phyloP scores from a whole-genome alignment of 2,113 vertebrate genomes.

The Cricetomys ansorgei region DNA sequence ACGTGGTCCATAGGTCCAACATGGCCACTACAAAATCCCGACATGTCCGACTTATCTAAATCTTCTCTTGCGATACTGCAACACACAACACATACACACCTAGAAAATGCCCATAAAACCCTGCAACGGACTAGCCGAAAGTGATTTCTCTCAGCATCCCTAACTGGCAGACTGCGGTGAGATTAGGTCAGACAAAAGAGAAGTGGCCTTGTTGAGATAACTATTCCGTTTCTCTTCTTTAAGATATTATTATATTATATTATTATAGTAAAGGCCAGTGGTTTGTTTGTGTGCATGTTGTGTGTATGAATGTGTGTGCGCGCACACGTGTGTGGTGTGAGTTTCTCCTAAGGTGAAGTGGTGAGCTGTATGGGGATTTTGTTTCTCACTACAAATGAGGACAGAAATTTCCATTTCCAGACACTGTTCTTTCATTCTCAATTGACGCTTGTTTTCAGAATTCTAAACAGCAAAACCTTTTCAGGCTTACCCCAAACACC shows the following conservation, averaged over 20 bases:
- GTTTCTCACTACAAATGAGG: neutral
- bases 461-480: slow-evolving; percentile 67
- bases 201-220: neutral
- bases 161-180: neutral
- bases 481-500: slow-evolving; percentile 39
- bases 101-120: neutral
- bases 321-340: rapidly evolving
- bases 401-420: slow-evolving; percentile 69
- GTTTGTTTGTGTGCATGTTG: neutral
- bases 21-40: neutral
- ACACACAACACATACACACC: neutral
- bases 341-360: neutral
- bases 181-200: neutral
- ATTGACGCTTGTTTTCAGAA: slow-evolving; percentile 35
- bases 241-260: neutral
- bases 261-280: neutral
- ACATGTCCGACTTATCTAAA: neutral
- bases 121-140: neutral
- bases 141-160: neutral
- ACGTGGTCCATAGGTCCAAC: neutral
- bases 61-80: neutral
- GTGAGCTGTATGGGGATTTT: neutral
- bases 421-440: slow-evolving; percentile 14
- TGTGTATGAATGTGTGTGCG: rapidly evolving
- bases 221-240: neutral